Evolutionary conservation across 2,113 vertebrate genomes (phyloP).

Genomic region (Indicator indicator): DNA sequence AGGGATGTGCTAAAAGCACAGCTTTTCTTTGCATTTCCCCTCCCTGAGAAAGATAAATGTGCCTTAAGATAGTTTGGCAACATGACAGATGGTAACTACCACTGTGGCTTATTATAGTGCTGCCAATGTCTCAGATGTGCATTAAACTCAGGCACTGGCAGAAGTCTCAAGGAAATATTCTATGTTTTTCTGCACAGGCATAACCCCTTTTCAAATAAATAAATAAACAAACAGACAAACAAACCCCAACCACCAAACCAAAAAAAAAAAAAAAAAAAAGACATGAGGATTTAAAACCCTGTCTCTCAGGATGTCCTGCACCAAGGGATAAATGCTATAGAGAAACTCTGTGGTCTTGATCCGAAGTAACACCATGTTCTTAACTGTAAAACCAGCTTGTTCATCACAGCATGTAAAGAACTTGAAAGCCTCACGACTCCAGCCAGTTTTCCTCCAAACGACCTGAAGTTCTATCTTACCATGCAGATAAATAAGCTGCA

Average conservation of each 20-base stretch:
- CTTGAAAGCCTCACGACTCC: background rate
- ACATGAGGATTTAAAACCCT: conserved; percentile 28
- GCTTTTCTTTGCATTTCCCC: conserved; percentile 19
- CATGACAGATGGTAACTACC: conserved; percentile 55
- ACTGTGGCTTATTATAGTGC: conserved; percentile 49
- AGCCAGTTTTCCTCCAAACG: background rate
- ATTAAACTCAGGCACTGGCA: conserved; percentile 41
- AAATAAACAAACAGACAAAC: background rate
- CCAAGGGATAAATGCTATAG: background rate
- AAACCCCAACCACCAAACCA: background rate
- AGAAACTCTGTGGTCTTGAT: background rate
- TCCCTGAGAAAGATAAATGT: conserved; percentile 9
- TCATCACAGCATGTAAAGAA: background rate
- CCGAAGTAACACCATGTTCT: background rate
- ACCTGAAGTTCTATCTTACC: background rate
- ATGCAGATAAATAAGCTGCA: background rate
- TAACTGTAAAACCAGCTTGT: background rate
- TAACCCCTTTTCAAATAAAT: conserved; percentile 9
- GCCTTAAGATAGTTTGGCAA: conserved; percentile 52
- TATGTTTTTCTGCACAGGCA: conserved; percentile 11
- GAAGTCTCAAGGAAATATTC: conserved; percentile 43
- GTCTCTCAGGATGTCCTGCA: background rate
- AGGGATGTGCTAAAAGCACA: background rate
- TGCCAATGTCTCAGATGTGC: conserved; percentile 55
- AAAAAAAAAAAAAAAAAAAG: background rate